Evolutionary conservation across 2,113 vertebrate species (phyloP).

Genomic region (Silurus asotus): DNA sequence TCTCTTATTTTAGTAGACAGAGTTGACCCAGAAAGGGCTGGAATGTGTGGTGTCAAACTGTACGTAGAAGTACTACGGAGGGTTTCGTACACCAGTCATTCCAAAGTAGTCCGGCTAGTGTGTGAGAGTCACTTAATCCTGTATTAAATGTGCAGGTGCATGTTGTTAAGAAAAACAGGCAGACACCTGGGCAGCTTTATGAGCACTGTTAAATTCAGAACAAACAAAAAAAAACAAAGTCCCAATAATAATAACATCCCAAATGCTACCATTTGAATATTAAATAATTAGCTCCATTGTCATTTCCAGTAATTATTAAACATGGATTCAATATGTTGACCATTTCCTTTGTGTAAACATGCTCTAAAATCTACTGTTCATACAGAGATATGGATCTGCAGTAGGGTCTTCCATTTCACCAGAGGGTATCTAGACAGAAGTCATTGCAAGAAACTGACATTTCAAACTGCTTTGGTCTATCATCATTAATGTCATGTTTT

Average conservation of each 20-base stretch:
- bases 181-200: slow-evolving; percentile 17
- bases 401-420: not conserved
- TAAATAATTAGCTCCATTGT: not conserved
- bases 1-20: slow-evolving; percentile 44
- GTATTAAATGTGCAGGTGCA: slow-evolving; percentile 28
- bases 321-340: slow-evolving; percentile 43
- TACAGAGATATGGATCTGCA: not conserved
- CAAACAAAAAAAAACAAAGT: not conserved
- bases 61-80: slow-evolving; percentile 42
- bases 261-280: not conserved
- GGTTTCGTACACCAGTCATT: slow-evolving; percentile 32
- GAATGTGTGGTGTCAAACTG: slow-evolving; percentile 47
- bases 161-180: slow-evolving; percentile 1
- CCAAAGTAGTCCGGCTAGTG: slow-evolving; percentile 50
- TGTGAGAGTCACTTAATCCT: slow-evolving; percentile 19
- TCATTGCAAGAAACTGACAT: not conserved
- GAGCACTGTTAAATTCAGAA: not conserved
- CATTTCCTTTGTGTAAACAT: slow-evolving; percentile 24
- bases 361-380: slow-evolving; percentile 29
- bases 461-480: not conserved
- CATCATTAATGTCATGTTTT: not conserved
- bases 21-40: slow-evolving; percentile 48
- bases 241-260: not conserved
- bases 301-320: not conserved
- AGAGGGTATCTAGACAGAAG: not conserved